Evolutionary conservation across 2,797 vertebrate genomes (phyloP).

Genomic region (Pangasius macronema): DNA sequence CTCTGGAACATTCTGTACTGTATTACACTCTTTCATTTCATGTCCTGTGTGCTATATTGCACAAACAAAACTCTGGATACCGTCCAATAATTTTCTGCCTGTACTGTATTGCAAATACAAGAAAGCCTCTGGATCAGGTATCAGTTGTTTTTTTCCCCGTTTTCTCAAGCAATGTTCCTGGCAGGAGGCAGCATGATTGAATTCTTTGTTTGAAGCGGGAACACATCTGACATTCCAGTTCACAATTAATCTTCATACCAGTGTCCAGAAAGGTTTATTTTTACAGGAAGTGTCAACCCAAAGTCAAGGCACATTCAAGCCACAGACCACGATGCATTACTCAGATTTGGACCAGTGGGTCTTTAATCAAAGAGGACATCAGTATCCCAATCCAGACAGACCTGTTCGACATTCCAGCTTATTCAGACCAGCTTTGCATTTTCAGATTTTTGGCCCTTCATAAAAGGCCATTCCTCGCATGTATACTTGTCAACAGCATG

Average conservation of each 20-base stretch:
- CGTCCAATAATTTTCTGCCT: neutral
- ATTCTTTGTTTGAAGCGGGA: slow-evolving; percentile 30
- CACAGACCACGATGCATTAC: slow-evolving; percentile 14
- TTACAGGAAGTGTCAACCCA: slow-evolving; percentile 69
- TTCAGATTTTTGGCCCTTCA: slow-evolving; percentile 52
- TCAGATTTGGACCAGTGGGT: slow-evolving; percentile 20
- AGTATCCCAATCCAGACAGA: neutral
- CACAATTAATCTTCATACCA: slow-evolving; percentile 59
- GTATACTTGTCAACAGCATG: slow-evolving; percentile 79
- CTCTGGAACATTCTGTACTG: neutral
- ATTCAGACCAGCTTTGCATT: neutral
- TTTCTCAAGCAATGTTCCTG: slow-evolving; percentile 20
- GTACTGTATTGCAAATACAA: neutral
- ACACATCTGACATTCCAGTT: slow-evolving; percentile 57
- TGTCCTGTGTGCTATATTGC: neutral
- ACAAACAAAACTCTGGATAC: neutral
- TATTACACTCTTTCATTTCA: neutral
- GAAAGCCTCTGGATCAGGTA: slow-evolving; percentile 16
- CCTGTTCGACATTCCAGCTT: slow-evolving; percentile 17
- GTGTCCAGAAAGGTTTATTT: slow-evolving; percentile 76
- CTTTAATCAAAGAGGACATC: neutral
- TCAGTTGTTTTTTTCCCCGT: slow-evolving; percentile 16
- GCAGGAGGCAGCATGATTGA: slow-evolving; percentile 16
- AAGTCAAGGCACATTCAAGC: slow-evolving; percentile 53
- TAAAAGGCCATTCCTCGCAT: slow-evolving; percentile 70